phyloP scores from a whole-genome alignment of 1,140 invertebrate genomes.

The Megalonaias nervosa region DNA sequence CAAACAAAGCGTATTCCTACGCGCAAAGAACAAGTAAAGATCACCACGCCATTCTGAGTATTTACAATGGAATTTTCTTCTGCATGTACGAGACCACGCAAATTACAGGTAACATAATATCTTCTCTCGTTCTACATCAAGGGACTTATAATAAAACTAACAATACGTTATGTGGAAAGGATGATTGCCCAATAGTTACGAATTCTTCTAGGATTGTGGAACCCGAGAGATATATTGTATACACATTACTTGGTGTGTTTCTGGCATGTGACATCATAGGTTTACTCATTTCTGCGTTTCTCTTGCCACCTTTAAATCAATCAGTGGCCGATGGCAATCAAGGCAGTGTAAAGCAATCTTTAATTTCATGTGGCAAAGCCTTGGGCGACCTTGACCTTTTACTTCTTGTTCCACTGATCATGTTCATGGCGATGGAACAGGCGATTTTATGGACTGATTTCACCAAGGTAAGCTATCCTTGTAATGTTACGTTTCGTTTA shows the following conservation, averaged over 20 bases:
- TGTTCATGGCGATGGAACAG: conserved; percentile 53
- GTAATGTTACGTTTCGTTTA: too few relatives aligned
- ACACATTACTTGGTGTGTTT: conserved; percentile 53
- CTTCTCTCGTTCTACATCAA: conserved; percentile 44
- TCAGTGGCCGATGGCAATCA: conserved; percentile 10
- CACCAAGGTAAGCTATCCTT: conserved; percentile 37
- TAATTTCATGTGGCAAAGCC: conserved; percentile 31
- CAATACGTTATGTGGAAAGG: conserved; percentile 32
- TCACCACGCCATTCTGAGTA: conserved; percentile 38
- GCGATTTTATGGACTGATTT: conserved; percentile 51
- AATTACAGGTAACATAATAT: conserved; percentile 51
- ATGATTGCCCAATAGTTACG: conserved; percentile 33
- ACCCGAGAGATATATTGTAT: conserved; percentile 44
- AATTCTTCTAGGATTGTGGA: conserved; percentile 31
- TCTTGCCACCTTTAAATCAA: conserved; percentile 43
- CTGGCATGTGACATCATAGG: conserved; percentile 50
- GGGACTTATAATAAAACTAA: conserved; percentile 18
- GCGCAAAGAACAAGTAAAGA: conserved; percentile 19
- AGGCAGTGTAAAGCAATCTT: conserved; percentile 14
- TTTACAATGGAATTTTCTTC: conserved; percentile 56
- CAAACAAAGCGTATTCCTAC: conserved; percentile 23
- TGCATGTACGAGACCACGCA: conserved; percentile 47
- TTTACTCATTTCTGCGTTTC: conserved; percentile 40
- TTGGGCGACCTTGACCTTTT: conserved; percentile 34
- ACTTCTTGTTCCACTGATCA: conserved; percentile 40